Base-by-base conservation (phyloP, 2,888 invertebrate genomes). In the Hipparchia sbordonii region DNA sequence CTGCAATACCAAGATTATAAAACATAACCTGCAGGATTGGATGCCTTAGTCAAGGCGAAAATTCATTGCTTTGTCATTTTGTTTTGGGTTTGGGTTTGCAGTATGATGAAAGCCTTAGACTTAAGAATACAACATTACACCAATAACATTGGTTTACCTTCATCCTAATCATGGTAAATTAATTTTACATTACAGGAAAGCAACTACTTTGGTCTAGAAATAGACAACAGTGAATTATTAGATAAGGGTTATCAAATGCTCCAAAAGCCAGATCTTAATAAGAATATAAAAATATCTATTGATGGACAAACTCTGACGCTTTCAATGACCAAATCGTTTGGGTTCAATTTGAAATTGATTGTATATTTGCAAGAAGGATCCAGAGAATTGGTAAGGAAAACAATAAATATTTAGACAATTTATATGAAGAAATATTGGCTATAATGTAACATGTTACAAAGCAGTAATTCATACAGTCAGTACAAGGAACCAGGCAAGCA, bases 171-270 rank as follows among this genome's bases (percentile, higher is more conserved):
- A 13, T 2, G 3, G 59, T 6, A 54, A 39, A 66, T 12, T 12
- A 51, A 23, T 67, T 60, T 72, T 67, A 61, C 12, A 67, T 76
- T 76, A 68, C 82, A 93, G 92, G 80, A 85, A 8, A 85, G 85
- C 76, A 92, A 92, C 74, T 79, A 92, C 74, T 79, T 78, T 48
- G 81, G 81, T 3, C 72, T 90, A 51, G 85, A 87, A 80, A 83
- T 87, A 52, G 80, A 84, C 57, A 82, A 83, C 48, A 74, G 81
- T 48, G 83, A 84, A n/a, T 79, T 88, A 39, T 13, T 88, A 6
- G 74, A 84, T 66, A 85, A 85, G 76, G 90, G 87, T 9, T 67
- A 80, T 6, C 59, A 83, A 56, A 82, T 93, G 76, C 67, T 93
- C 6, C 75, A 76, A 57, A 81, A 85, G 63, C 84, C 87, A 23